These are phyloP conservation scores for Nomada ferruginata DNA, from an alignment of 2,888 invertebrate genomes.

Conservation along the genomic window DNA sequence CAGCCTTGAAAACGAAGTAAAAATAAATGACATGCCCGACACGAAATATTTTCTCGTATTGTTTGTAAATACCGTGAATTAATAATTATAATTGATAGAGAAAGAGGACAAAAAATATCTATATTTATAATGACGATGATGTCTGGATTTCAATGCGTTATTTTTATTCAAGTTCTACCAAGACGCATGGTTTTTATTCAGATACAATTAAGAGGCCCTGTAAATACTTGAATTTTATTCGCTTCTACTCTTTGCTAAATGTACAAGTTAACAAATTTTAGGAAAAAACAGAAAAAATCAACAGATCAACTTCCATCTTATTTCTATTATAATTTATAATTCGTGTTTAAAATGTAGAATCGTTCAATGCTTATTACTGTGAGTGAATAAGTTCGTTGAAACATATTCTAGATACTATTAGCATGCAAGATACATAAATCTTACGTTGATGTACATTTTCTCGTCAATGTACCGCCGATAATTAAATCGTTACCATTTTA, in stretches of 20 bases:
- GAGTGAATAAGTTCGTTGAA: background rate
- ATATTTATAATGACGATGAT: slow-evolving; percentile 20
- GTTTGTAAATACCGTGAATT: slow-evolving; percentile 41
- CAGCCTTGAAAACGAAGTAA: slow-evolving; percentile 31
- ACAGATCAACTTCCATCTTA: background rate
- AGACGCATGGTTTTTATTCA: slow-evolving; percentile 14
- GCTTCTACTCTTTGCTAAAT: slow-evolving; percentile 8
- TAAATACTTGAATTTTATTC: slow-evolving; percentile 49
- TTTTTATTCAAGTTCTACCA: slow-evolving; percentile 13
- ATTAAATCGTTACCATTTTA: slow-evolving; percentile 8
- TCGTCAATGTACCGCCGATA: slow-evolving; percentile 12
- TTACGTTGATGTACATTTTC: slow-evolving; percentile 13
- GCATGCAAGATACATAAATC: background rate
- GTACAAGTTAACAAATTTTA: slow-evolving; percentile 11
- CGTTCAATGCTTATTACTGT: slow-evolving; percentile 17
- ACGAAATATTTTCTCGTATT: slow-evolving; percentile 41
- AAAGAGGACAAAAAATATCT: slow-evolving; percentile 1
- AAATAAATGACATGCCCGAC: slow-evolving; percentile 26
- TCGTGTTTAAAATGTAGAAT: slow-evolving; percentile 3
- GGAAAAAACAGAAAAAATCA: background rate
- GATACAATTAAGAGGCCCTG: slow-evolving; percentile 31
- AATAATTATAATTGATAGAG: slow-evolving; percentile 18
- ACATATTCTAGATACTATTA: background rate
- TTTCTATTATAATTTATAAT: slow-evolving; percentile 7
- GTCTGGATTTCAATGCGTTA: slow-evolving; percentile 28